These are phyloP conservation scores for Malacoctenus gilli DNA, from an alignment of 2,797 vertebrate genomes.

Conservation along the genomic window DNA sequence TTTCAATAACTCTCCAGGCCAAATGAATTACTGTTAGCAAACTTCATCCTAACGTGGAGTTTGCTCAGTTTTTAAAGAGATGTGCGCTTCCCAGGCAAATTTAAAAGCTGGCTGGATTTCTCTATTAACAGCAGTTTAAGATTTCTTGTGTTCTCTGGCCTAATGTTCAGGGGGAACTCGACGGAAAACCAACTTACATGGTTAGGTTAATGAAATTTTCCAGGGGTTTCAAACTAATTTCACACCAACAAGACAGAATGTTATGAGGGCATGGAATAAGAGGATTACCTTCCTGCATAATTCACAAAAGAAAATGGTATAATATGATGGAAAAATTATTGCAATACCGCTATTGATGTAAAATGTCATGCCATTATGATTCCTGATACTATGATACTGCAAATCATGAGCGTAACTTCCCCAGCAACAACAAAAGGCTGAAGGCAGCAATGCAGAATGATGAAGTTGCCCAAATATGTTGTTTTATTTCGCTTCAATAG, in stretches of 20 bases:
- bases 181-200: background rate
- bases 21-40: background rate
- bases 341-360: too few species aligned
- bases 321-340: too few species aligned
- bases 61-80: background rate
- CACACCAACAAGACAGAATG: conserved; percentile 19
- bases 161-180: background rate
- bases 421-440: too few species aligned
- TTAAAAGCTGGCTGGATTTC: background rate
- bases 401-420: too few species aligned
- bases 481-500: too few species aligned
- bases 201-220: conserved; percentile 23
- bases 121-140: background rate
- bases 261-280: background rate
- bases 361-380: too few species aligned
- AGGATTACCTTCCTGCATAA: too few species aligned
- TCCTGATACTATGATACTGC: too few species aligned
- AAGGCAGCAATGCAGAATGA: too few species aligned
- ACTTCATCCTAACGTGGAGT: background rate
- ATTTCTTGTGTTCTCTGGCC: background rate
- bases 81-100: too few species aligned
- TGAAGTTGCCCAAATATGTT: too few species aligned
- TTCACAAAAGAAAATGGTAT: too few species aligned
- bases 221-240: conserved; percentile 11
- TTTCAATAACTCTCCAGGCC: background rate